phyloP scores from a whole-genome alignment of 2,113 vertebrate genomes.

The Oreochromis spilurus region DNA sequence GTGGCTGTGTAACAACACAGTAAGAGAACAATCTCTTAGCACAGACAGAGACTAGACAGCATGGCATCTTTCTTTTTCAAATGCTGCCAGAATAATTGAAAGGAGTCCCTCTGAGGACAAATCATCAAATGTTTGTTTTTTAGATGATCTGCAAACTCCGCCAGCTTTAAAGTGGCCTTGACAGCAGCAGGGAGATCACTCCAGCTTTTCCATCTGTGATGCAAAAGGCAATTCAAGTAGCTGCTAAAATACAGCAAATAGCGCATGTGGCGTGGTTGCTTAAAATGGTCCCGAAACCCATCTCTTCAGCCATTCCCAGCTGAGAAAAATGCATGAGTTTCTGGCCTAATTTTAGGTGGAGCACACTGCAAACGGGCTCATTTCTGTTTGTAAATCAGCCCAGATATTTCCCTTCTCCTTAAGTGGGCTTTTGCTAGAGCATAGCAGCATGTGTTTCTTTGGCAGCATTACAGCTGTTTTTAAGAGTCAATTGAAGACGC shows the following conservation, averaged over 20 bases:
- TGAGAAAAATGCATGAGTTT: slow-evolving; percentile 15
- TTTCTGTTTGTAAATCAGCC: slow-evolving; percentile 21
- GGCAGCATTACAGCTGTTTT: not conserved
- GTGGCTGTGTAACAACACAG: slow-evolving; percentile 9
- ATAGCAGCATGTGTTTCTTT: not conserved
- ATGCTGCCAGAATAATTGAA: slow-evolving; percentile 61
- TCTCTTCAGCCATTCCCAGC: slow-evolving; percentile 33
- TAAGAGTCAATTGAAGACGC: slow-evolving; percentile 10
- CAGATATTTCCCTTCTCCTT: slow-evolving; percentile 9
- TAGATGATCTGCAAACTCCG: slow-evolving; percentile 10
- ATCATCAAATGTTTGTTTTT: slow-evolving; percentile 47
- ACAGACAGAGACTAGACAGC: slow-evolving; percentile 3
- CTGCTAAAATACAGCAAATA: slow-evolving; percentile 43
- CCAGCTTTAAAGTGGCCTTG: slow-evolving; percentile 45
- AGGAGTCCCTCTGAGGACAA: slow-evolving; percentile 42
- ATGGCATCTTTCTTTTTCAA: slow-evolving; percentile 13
- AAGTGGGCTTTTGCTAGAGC: slow-evolving; percentile 11
- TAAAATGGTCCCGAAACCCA: slow-evolving; percentile 7
- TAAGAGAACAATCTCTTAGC: slow-evolving; percentile 19
- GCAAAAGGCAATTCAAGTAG: slow-evolving; percentile 44
- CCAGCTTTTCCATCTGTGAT: slow-evolving; percentile 37
- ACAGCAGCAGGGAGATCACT: slow-evolving; percentile 26
- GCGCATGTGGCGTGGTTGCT: not conserved
- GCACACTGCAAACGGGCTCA: not conserved
- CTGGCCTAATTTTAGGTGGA: slow-evolving; percentile 53